phyloP scores from a whole-genome alignment of 2,113 vertebrate genomes.

The Ardeotis arabs region DNA sequence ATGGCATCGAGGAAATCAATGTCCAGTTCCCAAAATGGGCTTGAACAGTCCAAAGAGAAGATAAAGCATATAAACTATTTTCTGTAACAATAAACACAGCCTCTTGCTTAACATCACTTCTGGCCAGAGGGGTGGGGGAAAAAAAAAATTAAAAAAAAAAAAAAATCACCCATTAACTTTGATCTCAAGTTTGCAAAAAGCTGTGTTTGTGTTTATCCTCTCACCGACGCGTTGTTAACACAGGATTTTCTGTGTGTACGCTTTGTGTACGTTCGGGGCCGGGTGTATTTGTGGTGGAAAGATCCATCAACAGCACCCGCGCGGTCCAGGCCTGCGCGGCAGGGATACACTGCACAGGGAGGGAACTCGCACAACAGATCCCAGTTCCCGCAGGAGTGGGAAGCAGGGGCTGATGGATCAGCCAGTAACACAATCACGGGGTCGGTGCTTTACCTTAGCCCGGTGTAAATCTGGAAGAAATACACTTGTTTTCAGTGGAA shows the following conservation, averaged over 20 bases:
- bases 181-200: neutral
- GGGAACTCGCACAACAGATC: neutral
- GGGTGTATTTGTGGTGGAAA: neutral
- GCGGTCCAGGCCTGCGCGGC: neutral
- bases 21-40: neutral
- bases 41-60: neutral
- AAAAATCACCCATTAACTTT: neutral
- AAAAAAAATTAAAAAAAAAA: neutral
- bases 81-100: neutral
- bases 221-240: neutral
- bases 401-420: neutral
- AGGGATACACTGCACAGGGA: neutral
- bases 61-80: neutral
- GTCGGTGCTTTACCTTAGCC: neutral
- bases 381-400: neutral
- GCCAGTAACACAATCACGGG: rapidly evolving
- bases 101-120: neutral
- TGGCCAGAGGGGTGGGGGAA: neutral
- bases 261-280: neutral
- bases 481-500: neutral
- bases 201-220: neutral
- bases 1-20: neutral
- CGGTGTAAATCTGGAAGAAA: neutral
- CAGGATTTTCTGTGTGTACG: neutral
- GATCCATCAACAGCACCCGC: neutral